A percentile compares a stretch with the other conserved stretches of the same genome.
Conservation (phyloP, 1,140 invertebrate genomes). For the Cyrtorhinus lividipennis region DNA sequence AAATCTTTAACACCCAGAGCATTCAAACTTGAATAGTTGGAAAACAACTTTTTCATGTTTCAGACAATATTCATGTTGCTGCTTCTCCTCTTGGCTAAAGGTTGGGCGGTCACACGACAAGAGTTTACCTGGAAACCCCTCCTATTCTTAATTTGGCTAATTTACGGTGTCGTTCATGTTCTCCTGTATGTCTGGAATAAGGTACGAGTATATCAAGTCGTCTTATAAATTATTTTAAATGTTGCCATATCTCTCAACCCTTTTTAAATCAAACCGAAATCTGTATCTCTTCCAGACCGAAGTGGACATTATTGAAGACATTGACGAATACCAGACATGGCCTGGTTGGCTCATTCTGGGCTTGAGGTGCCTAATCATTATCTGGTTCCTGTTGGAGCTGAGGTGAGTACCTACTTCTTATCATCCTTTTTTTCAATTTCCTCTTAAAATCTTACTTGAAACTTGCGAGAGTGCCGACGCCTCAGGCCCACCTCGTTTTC, state of each 20-base stretch:
- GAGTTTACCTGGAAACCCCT: conserved; percentile 72
- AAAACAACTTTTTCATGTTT: no score
- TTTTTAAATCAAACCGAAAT: no score
- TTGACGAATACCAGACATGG: conserved; percentile 94
- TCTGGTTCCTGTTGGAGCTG: conserved; percentile 90
- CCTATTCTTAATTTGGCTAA: conserved; percentile 79
- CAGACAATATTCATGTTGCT: conserved; percentile 88
- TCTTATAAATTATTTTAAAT: no score
- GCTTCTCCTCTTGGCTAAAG: conserved; percentile 84
- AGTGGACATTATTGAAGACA: conserved; percentile 89
- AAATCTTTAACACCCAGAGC: no score
- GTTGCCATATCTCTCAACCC: no score
- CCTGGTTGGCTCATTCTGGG: conserved; percentile 85
- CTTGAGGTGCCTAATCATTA: conserved; percentile 76
- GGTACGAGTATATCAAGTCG: no score
- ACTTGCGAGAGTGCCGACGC: no score
- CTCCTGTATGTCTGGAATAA: conserved; percentile 90
- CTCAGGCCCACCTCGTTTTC: no score
- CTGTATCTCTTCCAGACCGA: conserved; percentile 72
- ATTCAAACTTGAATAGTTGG: no score
- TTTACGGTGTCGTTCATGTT: conserved; percentile 81
- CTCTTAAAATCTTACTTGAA: no score
- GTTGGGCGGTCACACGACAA: conserved; percentile 86
- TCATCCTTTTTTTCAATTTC: no score
- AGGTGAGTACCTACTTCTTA: no score